Conservation (phyloP, 2,888 invertebrate species). For the Frankliniella intonsa region DNA sequence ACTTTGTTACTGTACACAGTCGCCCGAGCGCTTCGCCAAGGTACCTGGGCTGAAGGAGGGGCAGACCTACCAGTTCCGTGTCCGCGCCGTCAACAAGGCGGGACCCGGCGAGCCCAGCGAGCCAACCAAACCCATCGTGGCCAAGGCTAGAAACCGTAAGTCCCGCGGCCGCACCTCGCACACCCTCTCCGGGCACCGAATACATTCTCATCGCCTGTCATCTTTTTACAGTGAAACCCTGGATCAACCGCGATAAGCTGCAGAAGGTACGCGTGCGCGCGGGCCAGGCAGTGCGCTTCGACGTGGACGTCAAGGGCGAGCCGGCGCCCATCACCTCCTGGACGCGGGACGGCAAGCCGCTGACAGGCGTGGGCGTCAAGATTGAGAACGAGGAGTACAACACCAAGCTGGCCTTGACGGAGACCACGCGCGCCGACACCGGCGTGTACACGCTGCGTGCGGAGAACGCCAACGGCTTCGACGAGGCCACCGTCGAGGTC, state of each 20-base stretch:
- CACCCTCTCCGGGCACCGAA: too few species aligned
- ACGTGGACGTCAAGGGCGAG: constrained; percentile 94
- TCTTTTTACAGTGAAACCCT: constrained; percentile 71
- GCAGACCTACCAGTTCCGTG: constrained; percentile 92
- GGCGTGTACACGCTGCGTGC: constrained; percentile 89
- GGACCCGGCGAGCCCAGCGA: constrained; percentile 90
- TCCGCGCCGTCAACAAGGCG: constrained; percentile 90
- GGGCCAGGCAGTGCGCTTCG: constrained; percentile 83
- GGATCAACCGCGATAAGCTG: constrained; percentile 91
- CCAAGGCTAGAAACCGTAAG: constrained; percentile 83
- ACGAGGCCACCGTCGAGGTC: constrained; percentile 91
- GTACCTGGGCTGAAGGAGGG: constrained; percentile 85
- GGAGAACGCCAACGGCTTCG: constrained; percentile 87
- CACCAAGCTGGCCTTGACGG: constrained; percentile 75
- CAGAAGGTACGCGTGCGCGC: constrained; percentile 83
- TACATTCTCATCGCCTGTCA: neutral
- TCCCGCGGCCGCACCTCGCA: constrained; percentile 37
- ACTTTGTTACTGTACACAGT: constrained; percentile 48
- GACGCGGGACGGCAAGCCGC: constrained; percentile 62
- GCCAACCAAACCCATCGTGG: constrained; percentile 77
- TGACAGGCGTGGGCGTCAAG: constrained; percentile 65
- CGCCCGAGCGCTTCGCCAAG: constrained; percentile 72
- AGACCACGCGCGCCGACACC: constrained; percentile 77
- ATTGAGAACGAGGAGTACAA: constrained; percentile 89
- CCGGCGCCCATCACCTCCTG: constrained; percentile 89